Conservation (phyloP, 2,113 vertebrate genomes). For the Hyla sarda region DNA sequence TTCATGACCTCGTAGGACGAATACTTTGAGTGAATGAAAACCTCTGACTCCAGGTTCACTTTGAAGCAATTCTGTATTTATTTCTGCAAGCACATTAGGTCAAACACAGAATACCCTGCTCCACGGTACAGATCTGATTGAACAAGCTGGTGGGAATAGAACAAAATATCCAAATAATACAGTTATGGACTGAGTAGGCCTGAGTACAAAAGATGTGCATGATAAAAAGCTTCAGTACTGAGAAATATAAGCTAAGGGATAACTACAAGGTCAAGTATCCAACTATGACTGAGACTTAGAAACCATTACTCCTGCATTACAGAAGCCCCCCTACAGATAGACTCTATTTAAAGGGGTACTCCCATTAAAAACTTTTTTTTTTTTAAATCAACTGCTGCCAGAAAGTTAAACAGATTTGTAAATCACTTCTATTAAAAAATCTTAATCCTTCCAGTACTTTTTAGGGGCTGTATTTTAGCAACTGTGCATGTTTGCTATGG, state of each 20-base stretch:
- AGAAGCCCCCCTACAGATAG: not conserved
- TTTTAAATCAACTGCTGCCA: too few species aligned
- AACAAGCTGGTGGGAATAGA: slow-evolving; percentile 66
- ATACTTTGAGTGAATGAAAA: not conserved
- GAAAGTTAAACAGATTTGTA: too few species aligned
- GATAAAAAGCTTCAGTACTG: slow-evolving; percentile 61
- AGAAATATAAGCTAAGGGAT: slow-evolving; percentile 66
- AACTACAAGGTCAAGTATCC: not conserved
- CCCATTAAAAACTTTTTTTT: too few species aligned
- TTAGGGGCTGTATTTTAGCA: too few species aligned
- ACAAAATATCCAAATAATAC: slow-evolving; percentile 73
- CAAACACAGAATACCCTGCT: slow-evolving; percentile 78
- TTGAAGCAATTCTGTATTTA: slow-evolving; percentile 74
- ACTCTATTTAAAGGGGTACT: too few species aligned
- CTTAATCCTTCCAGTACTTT: too few species aligned
- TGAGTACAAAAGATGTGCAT: not conserved
- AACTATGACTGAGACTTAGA: not conserved
- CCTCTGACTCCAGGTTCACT: not conserved
- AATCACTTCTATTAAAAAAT: too few species aligned
- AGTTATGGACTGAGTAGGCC: slow-evolving; percentile 65
- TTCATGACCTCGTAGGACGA: too few species aligned
- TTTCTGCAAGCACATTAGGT: slow-evolving; percentile 80
- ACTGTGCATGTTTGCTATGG: too few species aligned
- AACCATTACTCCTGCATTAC: not conserved
- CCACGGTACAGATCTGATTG: slow-evolving; percentile 77